These are phyloP conservation scores for Todiramphus chloris DNA, from an alignment of 2,113 vertebrate species.

Conservation along the genomic window DNA sequence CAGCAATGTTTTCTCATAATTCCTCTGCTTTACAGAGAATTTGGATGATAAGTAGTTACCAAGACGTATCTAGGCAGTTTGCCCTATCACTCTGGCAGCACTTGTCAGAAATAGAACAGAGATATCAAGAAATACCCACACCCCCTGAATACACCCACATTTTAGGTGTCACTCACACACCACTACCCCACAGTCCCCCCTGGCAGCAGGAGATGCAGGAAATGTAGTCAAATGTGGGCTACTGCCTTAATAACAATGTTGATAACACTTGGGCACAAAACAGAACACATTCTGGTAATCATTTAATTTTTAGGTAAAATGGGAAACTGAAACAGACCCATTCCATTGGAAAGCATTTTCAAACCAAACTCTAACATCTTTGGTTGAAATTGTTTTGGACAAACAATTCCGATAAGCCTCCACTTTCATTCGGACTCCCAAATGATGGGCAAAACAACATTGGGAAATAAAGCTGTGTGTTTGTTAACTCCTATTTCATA, in stretches of 20 bases:
- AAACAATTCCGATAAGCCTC: background rate
- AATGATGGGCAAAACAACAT: background rate
- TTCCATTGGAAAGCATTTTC: background rate
- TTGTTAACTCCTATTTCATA: background rate
- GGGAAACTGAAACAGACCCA: background rate
- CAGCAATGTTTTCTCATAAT: background rate
- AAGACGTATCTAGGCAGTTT: background rate
- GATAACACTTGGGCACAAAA: background rate
- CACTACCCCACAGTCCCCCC: no score
- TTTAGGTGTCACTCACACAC: background rate
- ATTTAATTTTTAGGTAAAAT: background rate
- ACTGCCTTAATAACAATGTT: background rate
- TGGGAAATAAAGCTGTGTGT: background rate
- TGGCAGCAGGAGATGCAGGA: background rate
- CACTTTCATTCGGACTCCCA: background rate
- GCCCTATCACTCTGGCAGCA: background rate
- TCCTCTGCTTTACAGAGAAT: background rate
- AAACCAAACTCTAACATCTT: background rate
- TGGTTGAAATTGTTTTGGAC: background rate
- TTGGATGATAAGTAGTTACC: background rate
- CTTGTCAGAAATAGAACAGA: slow-evolving; percentile 32
- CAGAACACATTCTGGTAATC: background rate
- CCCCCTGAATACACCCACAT: background rate
- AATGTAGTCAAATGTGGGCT: background rate
- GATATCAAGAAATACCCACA: background rate